phyloP scores from a whole-genome alignment of 2,888 invertebrate genomes.

The Zhuqinia jingwanae region DNA sequence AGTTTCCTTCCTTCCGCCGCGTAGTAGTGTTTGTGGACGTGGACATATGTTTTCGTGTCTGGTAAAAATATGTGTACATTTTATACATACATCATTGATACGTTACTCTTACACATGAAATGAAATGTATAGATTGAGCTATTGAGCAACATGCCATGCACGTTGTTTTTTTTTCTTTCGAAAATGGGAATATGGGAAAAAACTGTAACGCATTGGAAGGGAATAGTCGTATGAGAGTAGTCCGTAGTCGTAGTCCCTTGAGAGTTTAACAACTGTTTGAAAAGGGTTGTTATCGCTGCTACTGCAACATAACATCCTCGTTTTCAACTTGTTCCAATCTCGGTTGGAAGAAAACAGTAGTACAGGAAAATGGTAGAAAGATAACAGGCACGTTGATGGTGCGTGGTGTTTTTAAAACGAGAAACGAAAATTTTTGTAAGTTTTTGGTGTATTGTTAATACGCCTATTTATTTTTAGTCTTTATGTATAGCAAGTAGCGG shows the following conservation, averaged over 20 bases:
- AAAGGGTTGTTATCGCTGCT: slow-evolving; percentile 41
- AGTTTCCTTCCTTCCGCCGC: slow-evolving; percentile 18
- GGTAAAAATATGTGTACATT: background rate
- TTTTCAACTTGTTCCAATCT: background rate
- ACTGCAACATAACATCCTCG: slow-evolving; percentile 4
- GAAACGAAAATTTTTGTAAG: slow-evolving; percentile 25
- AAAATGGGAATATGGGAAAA: slow-evolving; percentile 10
- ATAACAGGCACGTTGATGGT: background rate
- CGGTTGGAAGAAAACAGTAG: background rate
- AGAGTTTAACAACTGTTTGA: slow-evolving; percentile 62
- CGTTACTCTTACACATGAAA: slow-evolving; percentile 2
- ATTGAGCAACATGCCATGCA: slow-evolving; percentile 9
- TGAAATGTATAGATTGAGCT: background rate
- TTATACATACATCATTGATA: background rate
- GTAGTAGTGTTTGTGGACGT: slow-evolving; percentile 23
- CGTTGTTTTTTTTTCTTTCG: slow-evolving; percentile 17
- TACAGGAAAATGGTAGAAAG: background rate
- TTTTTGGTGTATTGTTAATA: background rate
- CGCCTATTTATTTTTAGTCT: background rate
- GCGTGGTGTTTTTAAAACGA: slow-evolving; percentile 19
- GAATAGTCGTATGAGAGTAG: slow-evolving; percentile 37
- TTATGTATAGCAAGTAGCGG: background rate
- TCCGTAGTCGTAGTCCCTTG: too few relatives aligned
- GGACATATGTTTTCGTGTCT: slow-evolving; percentile 16
- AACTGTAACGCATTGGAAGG: background rate